phyloP scores from a whole-genome alignment of 2,888 invertebrate species.

The Agonopterix heracliana region DNA sequence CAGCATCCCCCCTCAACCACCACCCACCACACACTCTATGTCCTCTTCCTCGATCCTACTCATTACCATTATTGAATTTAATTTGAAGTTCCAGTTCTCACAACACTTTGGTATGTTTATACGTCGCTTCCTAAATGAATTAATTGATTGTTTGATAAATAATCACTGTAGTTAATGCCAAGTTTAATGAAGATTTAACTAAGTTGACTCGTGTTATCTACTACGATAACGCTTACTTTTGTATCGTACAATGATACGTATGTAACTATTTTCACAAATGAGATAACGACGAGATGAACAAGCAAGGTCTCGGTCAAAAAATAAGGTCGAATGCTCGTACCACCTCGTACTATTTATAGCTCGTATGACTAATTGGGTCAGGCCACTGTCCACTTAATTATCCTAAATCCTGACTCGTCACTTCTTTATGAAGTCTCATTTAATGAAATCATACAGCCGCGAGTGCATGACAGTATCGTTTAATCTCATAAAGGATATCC shows the following conservation, averaged over 20 bases:
- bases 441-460: too few species aligned
- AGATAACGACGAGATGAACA: conserved; percentile 28
- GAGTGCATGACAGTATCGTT: too few species aligned
- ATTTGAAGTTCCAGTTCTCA: neutral
- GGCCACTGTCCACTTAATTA: neutral
- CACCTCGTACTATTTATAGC: conserved; percentile 9
- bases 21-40: conserved; percentile 26
- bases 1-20: conserved; percentile 55
- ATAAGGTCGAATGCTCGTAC: conserved; percentile 30
- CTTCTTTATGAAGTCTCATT: neutral
- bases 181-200: conserved; percentile 8
- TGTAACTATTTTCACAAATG: neutral
- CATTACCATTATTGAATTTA: conserved; percentile 14
- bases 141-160: conserved; percentile 5
- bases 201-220: too few species aligned
- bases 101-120: neutral
- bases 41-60: conserved; percentile 23
- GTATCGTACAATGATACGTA: neutral
- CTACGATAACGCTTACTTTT: too few species aligned
- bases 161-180: conserved; percentile 30
- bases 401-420: neutral
- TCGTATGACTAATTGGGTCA: conserved; percentile 7
- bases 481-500: too few species aligned
- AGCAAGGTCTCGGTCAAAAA: conserved; percentile 46
- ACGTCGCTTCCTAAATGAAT: conserved; percentile 8